Percentiles rank a stretch among this genome's conserved stretches.
phyloP scores from a whole-genome alignment of 2,888 invertebrate species.

The Oscheius onirici region DNA sequence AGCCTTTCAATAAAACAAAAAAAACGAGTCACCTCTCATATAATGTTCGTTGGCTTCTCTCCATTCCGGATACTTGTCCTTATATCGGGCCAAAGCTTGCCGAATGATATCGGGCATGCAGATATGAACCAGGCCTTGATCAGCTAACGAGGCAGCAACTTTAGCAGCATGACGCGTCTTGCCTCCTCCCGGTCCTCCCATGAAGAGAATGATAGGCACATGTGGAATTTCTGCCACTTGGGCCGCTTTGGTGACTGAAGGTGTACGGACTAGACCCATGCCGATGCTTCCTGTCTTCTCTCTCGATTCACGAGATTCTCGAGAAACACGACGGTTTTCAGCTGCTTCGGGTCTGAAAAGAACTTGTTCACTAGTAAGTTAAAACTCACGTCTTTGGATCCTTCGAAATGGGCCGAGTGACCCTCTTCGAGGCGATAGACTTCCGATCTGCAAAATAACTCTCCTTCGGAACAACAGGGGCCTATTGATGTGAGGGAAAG shows the following conservation, averaged over 20 bases:
- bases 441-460: constrained; percentile 27
- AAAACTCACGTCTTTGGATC: constrained; percentile 20
- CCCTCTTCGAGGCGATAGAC: constrained; percentile 29
- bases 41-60: constrained; percentile 68
- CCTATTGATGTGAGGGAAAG: neutral
- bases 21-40: constrained; percentile 50
- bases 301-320: neutral
- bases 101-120: constrained; percentile 69
- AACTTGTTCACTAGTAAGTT: neutral
- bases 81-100: constrained; percentile 65
- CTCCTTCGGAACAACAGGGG: neutral
- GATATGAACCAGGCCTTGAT: constrained; percentile 68
- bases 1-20: neutral
- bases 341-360: constrained; percentile 2
- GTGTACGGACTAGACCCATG: constrained; percentile 43
- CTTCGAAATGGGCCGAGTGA: constrained; percentile 3
- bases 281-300: neutral
- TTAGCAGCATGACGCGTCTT: constrained; percentile 69
- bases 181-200: constrained; percentile 71
- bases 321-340: neutral
- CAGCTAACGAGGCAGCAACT: constrained; percentile 49
- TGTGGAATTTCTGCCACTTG: constrained; percentile 66
- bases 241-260: constrained; percentile 68
- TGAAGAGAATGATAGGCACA: constrained; percentile 70
- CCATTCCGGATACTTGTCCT: constrained; percentile 70